Conservation (phyloP, 2,113 vertebrate genomes). For the Tonatia bakeri region DNA sequence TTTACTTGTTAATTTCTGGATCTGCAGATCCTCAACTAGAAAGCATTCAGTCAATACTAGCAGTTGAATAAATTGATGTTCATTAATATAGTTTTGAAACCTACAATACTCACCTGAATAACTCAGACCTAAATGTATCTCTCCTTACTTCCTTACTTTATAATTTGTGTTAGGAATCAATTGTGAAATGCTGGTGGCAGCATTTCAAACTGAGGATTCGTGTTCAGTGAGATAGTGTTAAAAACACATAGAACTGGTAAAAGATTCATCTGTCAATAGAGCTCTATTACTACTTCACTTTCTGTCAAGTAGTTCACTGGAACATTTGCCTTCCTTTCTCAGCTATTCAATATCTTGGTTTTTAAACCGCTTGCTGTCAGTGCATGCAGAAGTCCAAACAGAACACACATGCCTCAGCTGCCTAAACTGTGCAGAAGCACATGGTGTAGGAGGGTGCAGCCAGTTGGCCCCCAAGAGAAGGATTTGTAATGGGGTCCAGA, state of each 20-base stretch:
- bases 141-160: neutral
- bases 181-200: neutral
- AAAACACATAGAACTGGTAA: neutral
- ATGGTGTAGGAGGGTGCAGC: too few species aligned
- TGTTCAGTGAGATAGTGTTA: neutral
- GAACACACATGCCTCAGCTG: neutral
- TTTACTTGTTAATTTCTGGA: neutral
- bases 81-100: conserved; percentile 12
- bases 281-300: conserved; percentile 42
- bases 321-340: neutral
- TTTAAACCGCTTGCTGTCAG: neutral
- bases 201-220: neutral
- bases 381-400: neutral
- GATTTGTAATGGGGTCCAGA: too few species aligned
- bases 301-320: conserved; percentile 45
- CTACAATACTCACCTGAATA: neutral
- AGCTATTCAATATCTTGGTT: neutral
- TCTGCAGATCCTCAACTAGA: neutral
- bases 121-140: neutral
- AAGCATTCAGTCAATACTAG: neutral
- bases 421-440: neutral
- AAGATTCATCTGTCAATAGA: conserved; percentile 40
- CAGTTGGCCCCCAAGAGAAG: too few species aligned
- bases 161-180: neutral
- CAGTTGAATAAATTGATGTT: neutral